Evolutionary conservation across 2,113 vertebrate species (phyloP).

Genomic region (Sturnira hondurensis): DNA sequence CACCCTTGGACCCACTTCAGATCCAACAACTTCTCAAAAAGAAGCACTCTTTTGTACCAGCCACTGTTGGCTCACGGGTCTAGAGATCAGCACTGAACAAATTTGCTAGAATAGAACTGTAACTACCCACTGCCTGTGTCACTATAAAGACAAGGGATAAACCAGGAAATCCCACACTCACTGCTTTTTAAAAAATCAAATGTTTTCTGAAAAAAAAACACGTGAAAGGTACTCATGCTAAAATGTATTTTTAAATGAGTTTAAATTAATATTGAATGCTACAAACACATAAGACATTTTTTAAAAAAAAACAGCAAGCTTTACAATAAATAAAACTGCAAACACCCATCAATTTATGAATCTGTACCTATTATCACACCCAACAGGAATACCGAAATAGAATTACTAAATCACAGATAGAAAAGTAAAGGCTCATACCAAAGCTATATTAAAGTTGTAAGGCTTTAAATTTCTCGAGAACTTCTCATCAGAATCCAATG

Average conservation of each 20-base stretch:
- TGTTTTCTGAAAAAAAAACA: constrained; percentile 29
- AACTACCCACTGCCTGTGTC: neutral
- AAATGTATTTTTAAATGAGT: constrained; percentile 16
- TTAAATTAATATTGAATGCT: neutral
- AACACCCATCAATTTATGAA: neutral
- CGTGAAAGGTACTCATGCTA: neutral
- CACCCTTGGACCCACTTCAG: neutral
- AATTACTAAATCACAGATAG: constrained; percentile 2
- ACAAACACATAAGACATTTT: neutral
- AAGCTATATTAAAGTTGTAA: neutral
- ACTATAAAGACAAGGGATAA: constrained; percentile 14
- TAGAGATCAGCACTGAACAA: neutral
- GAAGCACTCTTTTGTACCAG: neutral
- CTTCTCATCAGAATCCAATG: constrained; percentile 57
- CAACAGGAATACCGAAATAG: neutral
- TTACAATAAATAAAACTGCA: neutral
- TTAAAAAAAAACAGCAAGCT: neutral
- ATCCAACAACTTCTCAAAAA: constrained; percentile 34
- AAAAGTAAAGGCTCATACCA: constrained; percentile 55
- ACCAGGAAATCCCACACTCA: neutral
- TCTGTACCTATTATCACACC: neutral
- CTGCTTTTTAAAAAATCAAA: neutral
- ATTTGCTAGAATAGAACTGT: neutral
- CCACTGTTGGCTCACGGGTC: neutral
- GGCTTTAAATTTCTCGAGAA: constrained; percentile 40